These are phyloP conservation scores for Brachionus koreanus DNA, from an alignment of 1,140 invertebrate genomes.

Conservation along the genomic window DNA sequence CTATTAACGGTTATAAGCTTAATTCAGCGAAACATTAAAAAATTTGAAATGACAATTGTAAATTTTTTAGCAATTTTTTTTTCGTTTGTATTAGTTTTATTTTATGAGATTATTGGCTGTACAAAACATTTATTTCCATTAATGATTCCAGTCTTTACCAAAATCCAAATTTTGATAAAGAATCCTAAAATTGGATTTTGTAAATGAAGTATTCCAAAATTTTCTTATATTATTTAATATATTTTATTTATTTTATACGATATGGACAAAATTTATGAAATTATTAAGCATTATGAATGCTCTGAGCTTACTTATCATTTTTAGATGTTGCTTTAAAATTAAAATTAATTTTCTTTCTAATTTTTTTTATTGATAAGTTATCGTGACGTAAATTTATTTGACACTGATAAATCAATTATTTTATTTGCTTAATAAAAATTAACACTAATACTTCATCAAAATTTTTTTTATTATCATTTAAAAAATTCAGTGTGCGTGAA, in stretches of 20 bases:
- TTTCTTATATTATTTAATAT: background rate
- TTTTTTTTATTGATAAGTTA: background rate
- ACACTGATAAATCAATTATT: background rate
- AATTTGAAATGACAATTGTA: slow-evolving; percentile 3
- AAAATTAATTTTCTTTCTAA: background rate
- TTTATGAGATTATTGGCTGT: slow-evolving; percentile 9
- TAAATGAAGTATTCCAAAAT: background rate
- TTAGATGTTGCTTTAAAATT: background rate
- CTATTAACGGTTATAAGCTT: background rate
- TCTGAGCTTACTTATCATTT: background rate
- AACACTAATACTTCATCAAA: background rate
- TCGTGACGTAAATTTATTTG: background rate
- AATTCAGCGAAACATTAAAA: background rate
- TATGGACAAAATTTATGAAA: background rate
- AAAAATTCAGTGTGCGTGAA: too few species aligned
- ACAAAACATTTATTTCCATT: background rate
- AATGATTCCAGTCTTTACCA: background rate
- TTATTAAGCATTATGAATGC: background rate
- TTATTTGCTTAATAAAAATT: background rate
- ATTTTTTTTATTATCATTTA: too few species aligned
- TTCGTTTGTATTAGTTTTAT: background rate
- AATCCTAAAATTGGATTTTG: background rate
- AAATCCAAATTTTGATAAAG: background rate
- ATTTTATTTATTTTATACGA: slow-evolving; percentile 6
- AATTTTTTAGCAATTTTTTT: background rate